Base-by-base conservation (phyloP, 2,888 invertebrate species). In the Malthinus flaveolus region DNA sequence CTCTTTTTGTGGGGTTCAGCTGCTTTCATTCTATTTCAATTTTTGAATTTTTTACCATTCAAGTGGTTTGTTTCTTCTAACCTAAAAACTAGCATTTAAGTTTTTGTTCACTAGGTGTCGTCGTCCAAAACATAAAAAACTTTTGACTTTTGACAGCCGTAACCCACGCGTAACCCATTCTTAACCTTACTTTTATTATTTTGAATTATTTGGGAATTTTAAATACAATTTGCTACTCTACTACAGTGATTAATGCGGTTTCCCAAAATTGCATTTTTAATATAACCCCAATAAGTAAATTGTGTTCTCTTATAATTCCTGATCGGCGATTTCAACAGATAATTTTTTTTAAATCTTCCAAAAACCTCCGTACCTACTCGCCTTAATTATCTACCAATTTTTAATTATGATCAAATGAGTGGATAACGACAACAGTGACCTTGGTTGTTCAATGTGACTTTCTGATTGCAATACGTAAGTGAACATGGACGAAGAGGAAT, bases 331-430 rank as follows among this genome's bases (percentile, higher is more conserved):
- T 23, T 23, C 23, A 23, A 23, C 23, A 23, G 23, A 23, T 2
- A 23, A 3, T 23, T 3, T 23, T 23, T 3, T 23, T 23, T 23
- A 23, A 23, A 23, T 23, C 5, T 3, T 23, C 5, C 5, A 23
- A 23, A 23, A 23, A 23, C 23, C 23, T 23, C 3, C 3, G 23
- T 23, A 23, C 23, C 23, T 23, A 23, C 5, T 23, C 23, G 23
- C 23, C 36, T 36, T 6, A 36, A 11, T 36, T 6, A 36, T 36
- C 10, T 34, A 10, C 6, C 3, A 34, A n/a, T 34, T 34, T 5
- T 5, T 34, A 34, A 10, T 34, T 23, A 23, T 23, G 3, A 5
- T 23, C 5, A 23, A n/a, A 37, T 75, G 75, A 50, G 74, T 66
- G 58, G 74, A 35, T 48, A 47, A 35, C 45, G 23, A 10, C n/a